Percentiles rank a stretch among this genome's conserved stretches.
phyloP scores from a whole-genome alignment of 1,140 invertebrate genomes.

The Thaumetopoea pityocampa region DNA sequence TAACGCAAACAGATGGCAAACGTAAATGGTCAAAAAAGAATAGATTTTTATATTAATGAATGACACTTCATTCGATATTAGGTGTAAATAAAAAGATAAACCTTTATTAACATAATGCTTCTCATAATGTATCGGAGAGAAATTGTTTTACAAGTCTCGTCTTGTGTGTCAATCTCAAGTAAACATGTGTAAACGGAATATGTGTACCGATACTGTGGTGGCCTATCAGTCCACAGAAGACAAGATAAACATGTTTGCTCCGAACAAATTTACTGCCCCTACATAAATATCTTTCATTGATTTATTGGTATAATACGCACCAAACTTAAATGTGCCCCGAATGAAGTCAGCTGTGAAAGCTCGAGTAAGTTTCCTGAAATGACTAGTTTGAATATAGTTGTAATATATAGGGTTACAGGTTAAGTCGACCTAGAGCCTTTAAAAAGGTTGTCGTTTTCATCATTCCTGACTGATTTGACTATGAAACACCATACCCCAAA shows the following conservation, averaged over 20 bases:
- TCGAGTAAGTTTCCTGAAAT: no score
- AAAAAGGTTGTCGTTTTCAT: no score
- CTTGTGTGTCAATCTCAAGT: conserved; percentile 1
- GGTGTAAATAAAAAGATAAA: conserved; percentile 18
- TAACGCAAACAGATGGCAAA: conserved; percentile 17
- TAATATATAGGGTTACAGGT: no score
- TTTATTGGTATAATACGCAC: no score
- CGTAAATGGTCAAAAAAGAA: conserved; percentile 15
- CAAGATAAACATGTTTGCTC: conserved; percentile 11
- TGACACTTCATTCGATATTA: conserved; percentile 15
- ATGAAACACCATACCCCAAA: no score
- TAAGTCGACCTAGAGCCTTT: no score
- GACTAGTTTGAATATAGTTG: no score
- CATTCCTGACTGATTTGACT: no score
- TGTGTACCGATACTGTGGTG: conserved; percentile 8
- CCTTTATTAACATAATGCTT: conserved; percentile 9
- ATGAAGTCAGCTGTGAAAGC: no score
- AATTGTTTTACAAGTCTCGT: not conserved
- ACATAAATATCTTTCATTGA: conserved; percentile 4
- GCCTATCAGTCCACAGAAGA: conserved; percentile 14
- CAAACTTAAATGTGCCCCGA: no score
- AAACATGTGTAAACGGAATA: conserved; percentile 3
- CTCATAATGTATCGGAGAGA: conserved; percentile 6
- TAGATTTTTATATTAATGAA: conserved; percentile 19
- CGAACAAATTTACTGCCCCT: conserved; percentile 1